A percentile compares a stretch with the other conserved stretches of the same genome.
These are phyloP conservation scores for Cephus spinipes DNA, from an alignment of 2,888 invertebrate genomes.

Conservation along the genomic window DNA sequence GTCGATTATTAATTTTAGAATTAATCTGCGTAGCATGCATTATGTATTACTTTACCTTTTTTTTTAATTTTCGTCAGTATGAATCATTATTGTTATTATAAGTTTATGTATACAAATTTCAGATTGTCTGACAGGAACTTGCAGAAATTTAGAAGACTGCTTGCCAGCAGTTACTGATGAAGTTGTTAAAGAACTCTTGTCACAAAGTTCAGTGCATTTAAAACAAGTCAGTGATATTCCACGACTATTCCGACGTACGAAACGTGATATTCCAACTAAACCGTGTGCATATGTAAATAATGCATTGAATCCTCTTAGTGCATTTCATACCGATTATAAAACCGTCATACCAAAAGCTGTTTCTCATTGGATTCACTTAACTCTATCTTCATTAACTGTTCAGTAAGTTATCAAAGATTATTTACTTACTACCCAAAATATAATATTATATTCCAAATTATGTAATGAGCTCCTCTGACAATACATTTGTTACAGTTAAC, in stretches of 20 bases:
- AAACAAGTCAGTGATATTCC: constrained; percentile 94
- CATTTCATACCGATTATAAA: constrained; percentile 71
- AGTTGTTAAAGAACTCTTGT: constrained; percentile 63
- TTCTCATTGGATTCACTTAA: constrained; percentile 63
- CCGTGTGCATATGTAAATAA: constrained; percentile 84
- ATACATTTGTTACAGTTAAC: neutral
- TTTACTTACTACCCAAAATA: neutral
- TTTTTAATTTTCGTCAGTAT: too few relatives aligned
- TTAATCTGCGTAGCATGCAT: neutral
- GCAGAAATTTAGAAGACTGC: constrained; percentile 25
- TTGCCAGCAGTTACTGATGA: constrained; percentile 61
- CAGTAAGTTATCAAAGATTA: constrained; percentile 63
- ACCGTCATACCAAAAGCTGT: constrained; percentile 61
- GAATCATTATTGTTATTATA: neutral
- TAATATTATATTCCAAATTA: neutral
- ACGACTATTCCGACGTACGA: constrained; percentile 90
- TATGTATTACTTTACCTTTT: neutral
- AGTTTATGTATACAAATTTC: constrained; percentile 6
- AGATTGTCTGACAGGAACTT: constrained; percentile 42
- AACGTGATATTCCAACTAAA: constrained; percentile 85
- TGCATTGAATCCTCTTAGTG: constrained; percentile 72
- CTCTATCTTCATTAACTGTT: constrained; percentile 67
- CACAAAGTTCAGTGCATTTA: constrained; percentile 72
- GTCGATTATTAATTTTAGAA: neutral
- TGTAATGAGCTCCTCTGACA: neutral